These are phyloP conservation scores for Caenorhabditis remanei DNA, from an alignment of 1,140 invertebrate species.

Conservation along the genomic window DNA sequence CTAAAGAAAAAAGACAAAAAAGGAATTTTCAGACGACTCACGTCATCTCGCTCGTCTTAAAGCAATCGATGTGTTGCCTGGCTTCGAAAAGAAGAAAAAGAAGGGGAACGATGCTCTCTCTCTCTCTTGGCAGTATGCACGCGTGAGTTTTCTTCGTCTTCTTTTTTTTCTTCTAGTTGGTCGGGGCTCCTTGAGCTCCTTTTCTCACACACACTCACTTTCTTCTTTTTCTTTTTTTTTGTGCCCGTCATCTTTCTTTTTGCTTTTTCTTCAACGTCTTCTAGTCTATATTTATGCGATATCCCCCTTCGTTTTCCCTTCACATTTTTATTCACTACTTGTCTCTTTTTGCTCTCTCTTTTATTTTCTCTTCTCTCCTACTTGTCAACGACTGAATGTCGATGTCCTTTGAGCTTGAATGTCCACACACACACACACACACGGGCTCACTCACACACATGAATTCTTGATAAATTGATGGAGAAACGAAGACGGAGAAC, in stretches of 20 bases:
- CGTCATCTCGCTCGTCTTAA: no score
- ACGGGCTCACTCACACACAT: not conserved
- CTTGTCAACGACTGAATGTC: constrained; percentile 3
- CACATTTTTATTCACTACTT: no score
- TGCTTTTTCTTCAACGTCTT: not conserved
- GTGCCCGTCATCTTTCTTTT: not conserved
- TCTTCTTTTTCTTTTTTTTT: not conserved
- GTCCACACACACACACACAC: no score
- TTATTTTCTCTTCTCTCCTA: not conserved
- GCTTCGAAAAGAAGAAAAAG: no score
- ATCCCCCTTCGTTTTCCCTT: not conserved
- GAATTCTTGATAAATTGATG: constrained; percentile 40
- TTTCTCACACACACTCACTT: not conserved
- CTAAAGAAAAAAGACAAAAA: no score
- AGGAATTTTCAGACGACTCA: no score
- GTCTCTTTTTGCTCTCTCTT: constrained; percentile 10
- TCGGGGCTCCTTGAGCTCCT: constrained; percentile 6
- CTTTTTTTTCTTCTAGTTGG: not conserved
- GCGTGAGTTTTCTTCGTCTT: constrained; percentile 27
- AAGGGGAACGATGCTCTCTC: not conserved
- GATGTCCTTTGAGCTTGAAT: constrained; percentile 4
- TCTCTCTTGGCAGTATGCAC: no score
- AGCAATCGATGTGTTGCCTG: no score
- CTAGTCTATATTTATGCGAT: constrained; percentile 33
- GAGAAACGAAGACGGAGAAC: not conserved